A percentile compares a stretch with the other conserved stretches of the same genome.
phyloP scores from a whole-genome alignment of 2,113 vertebrate genomes.

The Equus quagga region DNA sequence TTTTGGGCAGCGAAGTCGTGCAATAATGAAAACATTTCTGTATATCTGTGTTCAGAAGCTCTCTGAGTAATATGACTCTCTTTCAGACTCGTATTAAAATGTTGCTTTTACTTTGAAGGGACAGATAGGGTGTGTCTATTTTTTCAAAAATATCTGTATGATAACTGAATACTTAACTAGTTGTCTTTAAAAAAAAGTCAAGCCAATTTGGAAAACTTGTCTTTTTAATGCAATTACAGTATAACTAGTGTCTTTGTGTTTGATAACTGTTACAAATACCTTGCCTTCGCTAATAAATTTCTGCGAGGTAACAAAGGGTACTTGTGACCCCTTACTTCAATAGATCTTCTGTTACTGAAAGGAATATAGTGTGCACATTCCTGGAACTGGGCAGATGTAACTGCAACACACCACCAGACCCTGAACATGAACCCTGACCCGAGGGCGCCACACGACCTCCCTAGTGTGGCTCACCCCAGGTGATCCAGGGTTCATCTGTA shows the following conservation, averaged over 20 bases:
- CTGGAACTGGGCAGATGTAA: background rate
- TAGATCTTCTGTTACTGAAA: background rate
- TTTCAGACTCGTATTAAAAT: background rate
- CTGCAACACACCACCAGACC: background rate
- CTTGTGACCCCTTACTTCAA: background rate
- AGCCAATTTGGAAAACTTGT: slow-evolving; percentile 10
- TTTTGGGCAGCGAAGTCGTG: background rate
- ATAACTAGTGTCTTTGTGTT: background rate
- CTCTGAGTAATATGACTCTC: background rate
- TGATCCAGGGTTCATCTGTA: background rate
- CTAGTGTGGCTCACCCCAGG: background rate
- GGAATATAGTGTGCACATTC: background rate
- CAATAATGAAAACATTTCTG: background rate
- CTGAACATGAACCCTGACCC: background rate
- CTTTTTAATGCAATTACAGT: background rate
- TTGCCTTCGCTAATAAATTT: background rate
- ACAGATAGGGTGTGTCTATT: slow-evolving; percentile 49
- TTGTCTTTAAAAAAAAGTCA: background rate
- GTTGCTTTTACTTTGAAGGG: background rate
- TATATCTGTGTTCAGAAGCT: background rate
- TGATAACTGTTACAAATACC: background rate
- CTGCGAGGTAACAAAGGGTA: background rate
- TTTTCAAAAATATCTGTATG: slow-evolving; percentile 44
- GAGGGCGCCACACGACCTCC: rapidly evolving
- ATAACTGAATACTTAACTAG: background rate